These are phyloP conservation scores for Moxostoma hubbsi DNA, from an alignment of 2,797 vertebrate species.

Conservation along the genomic window DNA sequence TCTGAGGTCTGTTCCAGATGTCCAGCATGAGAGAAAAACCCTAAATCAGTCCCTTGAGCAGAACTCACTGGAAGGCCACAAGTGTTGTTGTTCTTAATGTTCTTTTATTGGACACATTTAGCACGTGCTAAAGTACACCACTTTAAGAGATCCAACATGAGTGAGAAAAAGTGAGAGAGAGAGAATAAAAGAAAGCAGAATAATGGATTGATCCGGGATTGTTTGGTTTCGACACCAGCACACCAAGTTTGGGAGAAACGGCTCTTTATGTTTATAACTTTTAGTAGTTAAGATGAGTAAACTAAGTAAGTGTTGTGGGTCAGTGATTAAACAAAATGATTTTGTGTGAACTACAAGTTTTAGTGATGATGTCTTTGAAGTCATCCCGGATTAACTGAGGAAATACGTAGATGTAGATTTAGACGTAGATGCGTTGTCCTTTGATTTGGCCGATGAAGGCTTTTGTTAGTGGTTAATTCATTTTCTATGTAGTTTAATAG, in stretches of 20 bases:
- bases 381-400: too few relatives aligned
- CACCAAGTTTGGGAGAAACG: conserved; percentile 87
- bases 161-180: conserved; percentile 36
- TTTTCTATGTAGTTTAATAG: too few relatives aligned
- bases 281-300: too few relatives aligned
- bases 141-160: conserved; percentile 73
- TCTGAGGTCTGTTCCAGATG: conserved; percentile 45
- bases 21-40: conserved; percentile 47
- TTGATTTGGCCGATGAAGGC: too few relatives aligned
- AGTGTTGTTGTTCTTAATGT: conserved; percentile 58
- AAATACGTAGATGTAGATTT: too few relatives aligned
- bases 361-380: too few relatives aligned
- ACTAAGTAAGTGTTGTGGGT: too few relatives aligned
- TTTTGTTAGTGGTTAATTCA: too few relatives aligned
- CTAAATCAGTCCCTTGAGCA: conserved; percentile 43
- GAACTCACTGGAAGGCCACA: conserved; percentile 53
- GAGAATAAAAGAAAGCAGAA: conserved; percentile 31
- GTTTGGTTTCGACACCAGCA: conserved; percentile 75
- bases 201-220: too few relatives aligned
- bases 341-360: too few relatives aligned
- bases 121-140: conserved; percentile 54
- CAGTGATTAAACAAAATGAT: too few relatives aligned
- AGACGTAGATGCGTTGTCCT: too few relatives aligned
- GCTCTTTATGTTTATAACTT: conserved; percentile 45
- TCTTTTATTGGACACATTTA: conserved; percentile 59